Evolutionary conservation across 2,888 invertebrate genomes (phyloP).

Genomic region (Auanema freiburgensis): DNA sequence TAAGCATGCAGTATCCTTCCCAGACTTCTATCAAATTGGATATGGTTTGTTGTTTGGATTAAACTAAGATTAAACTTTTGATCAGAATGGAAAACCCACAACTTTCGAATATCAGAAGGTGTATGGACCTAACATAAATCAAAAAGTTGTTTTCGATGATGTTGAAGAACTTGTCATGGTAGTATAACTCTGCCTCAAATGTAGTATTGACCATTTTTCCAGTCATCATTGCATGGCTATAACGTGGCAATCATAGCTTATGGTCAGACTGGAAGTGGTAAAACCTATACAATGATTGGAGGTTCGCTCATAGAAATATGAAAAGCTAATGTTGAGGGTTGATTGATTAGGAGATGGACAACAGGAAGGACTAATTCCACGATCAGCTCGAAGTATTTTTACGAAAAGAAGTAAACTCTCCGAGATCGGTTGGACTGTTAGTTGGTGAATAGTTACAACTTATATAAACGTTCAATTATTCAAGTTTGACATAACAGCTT

Average conservation of each 20-base stretch:
- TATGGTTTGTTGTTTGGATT: no score
- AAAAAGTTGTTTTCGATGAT: constrained; percentile 29
- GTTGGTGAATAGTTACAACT: background rate
- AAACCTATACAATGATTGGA: constrained; percentile 53
- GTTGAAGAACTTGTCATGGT: constrained; percentile 31
- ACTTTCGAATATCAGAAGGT: constrained; percentile 37
- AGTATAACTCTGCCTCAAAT: no score
- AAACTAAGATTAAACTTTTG: no score
- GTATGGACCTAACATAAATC: constrained; percentile 31
- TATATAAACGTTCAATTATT: constrained; percentile 6
- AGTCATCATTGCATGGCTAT: constrained; percentile 48
- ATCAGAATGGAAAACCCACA: constrained; percentile 11
- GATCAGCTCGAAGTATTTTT: constrained; percentile 34
- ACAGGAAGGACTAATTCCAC: constrained; percentile 40
- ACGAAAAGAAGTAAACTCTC: constrained; percentile 23
- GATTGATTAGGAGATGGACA: constrained; percentile 6
- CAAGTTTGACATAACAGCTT: constrained; percentile 75
- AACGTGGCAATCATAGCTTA: constrained; percentile 48
- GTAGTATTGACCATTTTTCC: background rate
- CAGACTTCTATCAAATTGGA: constrained; percentile 22
- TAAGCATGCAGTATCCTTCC: constrained; percentile 25
- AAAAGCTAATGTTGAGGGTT: no score
- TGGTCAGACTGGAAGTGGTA: constrained; percentile 53
- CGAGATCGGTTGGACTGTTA: constrained; percentile 36
- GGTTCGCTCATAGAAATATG: constrained; percentile 4